Evolutionary conservation across 1,140 invertebrate genomes (phyloP), one percentile per base, ranked within the genome.

Genomic region (Drosophila carrolli): DNA sequence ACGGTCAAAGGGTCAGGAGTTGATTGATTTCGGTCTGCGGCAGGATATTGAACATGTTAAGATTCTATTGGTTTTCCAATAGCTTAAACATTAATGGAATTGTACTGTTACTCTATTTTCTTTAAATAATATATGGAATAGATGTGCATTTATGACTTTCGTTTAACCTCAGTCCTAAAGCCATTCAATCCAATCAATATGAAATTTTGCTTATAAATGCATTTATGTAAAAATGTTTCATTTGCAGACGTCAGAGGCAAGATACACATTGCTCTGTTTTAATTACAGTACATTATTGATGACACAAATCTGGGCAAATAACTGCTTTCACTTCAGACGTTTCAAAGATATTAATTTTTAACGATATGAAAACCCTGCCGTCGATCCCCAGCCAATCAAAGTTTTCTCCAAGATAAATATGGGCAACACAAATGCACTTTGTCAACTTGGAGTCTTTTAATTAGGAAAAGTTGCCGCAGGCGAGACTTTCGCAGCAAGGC

Each of bases 361-460:
- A 51, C 10, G 19, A 47, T 47, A 47, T 13, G 44, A 23, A 27
- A 23, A 13, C 10, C 19, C 2, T 23, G 10, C 14, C 32, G 11
- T 47, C 47, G 19, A 56, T 14, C 1, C n/a, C 16, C 16, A 50
- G 27, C 29, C 60, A 68, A 68, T 68, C 65, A 51, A 68, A 68
- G 65, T 68, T 37, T 65, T 0, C 19, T 13, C 9, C 44, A 51
- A 67, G 46, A 67, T 37, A 67, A 67, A 65, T 61, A 61, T 61
- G 43, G 23, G 43, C 56, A 47, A 65, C 23, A 59, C 41, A 47
- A 59, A 46, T 67, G 65, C 65, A 68, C 60, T 68, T 65, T 68
- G 65, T 68, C 65, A 68, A 65, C 65, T 65, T n/a, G 8, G 46
- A 67, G 65, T 68, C 60, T 65, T 68, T 68, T 68, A 68, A 68